phyloP scores from a whole-genome alignment of 2,113 vertebrate genomes.

The Machaerirhynchus nigripectus region DNA sequence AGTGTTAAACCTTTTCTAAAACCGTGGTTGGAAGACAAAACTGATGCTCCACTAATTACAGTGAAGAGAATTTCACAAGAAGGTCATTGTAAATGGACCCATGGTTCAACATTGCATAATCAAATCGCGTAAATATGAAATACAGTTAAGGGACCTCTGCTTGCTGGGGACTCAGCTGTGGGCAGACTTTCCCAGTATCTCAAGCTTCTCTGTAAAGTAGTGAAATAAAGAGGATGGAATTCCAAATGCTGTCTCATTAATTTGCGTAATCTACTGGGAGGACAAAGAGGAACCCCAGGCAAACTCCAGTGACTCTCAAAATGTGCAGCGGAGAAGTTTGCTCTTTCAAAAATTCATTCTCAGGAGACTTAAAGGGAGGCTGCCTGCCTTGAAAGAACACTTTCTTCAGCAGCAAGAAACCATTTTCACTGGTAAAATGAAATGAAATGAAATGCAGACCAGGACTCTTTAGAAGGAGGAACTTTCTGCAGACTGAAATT shows the following conservation, averaged over 20 bases:
- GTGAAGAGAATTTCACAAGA: neutral
- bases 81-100: neutral
- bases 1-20: conserved; percentile 19
- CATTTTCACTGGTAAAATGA: neutral
- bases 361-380: neutral
- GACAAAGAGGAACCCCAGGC: neutral
- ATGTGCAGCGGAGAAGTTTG: neutral
- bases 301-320: neutral
- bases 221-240: neutral
- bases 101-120: neutral
- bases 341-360: neutral
- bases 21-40: neutral
- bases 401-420: neutral
- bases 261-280: neutral
- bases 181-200: neutral
- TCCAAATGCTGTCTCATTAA: neutral
- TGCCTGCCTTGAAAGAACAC: neutral
- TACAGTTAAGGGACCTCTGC: neutral
- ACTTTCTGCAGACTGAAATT: neutral
- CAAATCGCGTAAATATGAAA: neutral
- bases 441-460: neutral
- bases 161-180: neutral
- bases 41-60: neutral
- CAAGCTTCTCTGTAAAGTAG: neutral
- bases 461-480: neutral